phyloP scores from a whole-genome alignment of 1,140 invertebrate genomes.

The Drosophila mauritiana region DNA sequence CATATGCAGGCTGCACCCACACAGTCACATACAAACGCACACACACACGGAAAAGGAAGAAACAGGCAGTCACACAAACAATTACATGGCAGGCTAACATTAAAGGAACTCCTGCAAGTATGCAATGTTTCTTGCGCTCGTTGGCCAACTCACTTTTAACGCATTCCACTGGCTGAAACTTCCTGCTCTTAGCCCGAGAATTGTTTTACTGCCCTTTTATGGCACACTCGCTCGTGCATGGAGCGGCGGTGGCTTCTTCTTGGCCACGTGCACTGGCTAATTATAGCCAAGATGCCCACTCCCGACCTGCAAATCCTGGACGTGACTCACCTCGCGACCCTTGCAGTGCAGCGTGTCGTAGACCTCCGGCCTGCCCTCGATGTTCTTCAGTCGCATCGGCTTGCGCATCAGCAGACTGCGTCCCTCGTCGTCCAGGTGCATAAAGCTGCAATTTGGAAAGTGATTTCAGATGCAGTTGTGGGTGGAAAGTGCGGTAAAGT shows the following conservation, averaged over 20 bases:
- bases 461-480: background rate
- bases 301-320: conserved; percentile 3
- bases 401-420: conserved; percentile 85
- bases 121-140: conserved; percentile 56
- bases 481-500: conserved; percentile 7
- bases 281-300: conserved; percentile 34
- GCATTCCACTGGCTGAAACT: conserved; percentile 45
- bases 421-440: conserved; percentile 80
- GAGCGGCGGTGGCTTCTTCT: background rate
- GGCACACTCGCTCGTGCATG: conserved; percentile 52
- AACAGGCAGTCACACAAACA: conserved; percentile 50
- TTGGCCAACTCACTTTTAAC: conserved; percentile 12
- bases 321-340: conserved; percentile 86
- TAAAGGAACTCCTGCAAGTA: conserved; percentile 78
- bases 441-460: conserved; percentile 64
- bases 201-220: conserved; percentile 79
- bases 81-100: conserved; percentile 73
- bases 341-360: conserved; percentile 87
- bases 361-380: conserved; percentile 87
- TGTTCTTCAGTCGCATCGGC: conserved; percentile 87
- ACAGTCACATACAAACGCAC: conserved; percentile 1
- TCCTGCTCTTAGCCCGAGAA: conserved; percentile 39
- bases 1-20: conserved; percentile 2
- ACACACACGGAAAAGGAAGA: background rate
- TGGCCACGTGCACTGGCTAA: conserved; percentile 57